phyloP scores from a whole-genome alignment of 37 sponge, comb jelly and placozoan genomes.

The Chondrilla cf. caribensis region DNA sequence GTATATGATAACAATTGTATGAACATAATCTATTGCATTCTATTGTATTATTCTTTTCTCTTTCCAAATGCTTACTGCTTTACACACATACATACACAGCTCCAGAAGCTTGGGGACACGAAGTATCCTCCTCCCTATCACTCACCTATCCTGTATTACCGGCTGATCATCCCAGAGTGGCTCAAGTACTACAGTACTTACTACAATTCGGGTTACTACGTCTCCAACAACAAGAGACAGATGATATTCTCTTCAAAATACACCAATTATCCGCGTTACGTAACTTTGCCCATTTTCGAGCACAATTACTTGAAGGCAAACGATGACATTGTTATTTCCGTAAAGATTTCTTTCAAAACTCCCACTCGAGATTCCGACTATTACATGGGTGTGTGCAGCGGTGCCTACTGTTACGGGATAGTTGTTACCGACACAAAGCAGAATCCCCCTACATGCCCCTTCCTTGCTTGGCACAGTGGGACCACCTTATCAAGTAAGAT shows the following conservation, averaged over 20 bases:
- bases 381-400: slow-evolving; percentile 7
- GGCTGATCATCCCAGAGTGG: not conserved
- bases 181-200: not conserved
- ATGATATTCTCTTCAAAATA: not conserved
- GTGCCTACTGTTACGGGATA: not conserved
- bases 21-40: too few species aligned
- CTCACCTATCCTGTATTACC: slow-evolving; percentile 4
- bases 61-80: too few species aligned
- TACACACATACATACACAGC: not conserved
- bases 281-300: not conserved
- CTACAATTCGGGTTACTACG: not conserved
- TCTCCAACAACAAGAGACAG: not conserved
- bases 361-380: not conserved
- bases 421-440: not conserved
- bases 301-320: not conserved
- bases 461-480: not conserved
- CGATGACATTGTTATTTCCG: not conserved
- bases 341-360: not conserved
- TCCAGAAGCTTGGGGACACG: too few species aligned
- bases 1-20: too few species aligned
- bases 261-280: not conserved
- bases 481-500: not conserved
- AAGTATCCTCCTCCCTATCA: not conserved
- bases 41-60: too few species aligned
- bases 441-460: not conserved